phyloP scores from a whole-genome alignment of 2,797 vertebrate genomes.

The Catharus ustulatus region DNA sequence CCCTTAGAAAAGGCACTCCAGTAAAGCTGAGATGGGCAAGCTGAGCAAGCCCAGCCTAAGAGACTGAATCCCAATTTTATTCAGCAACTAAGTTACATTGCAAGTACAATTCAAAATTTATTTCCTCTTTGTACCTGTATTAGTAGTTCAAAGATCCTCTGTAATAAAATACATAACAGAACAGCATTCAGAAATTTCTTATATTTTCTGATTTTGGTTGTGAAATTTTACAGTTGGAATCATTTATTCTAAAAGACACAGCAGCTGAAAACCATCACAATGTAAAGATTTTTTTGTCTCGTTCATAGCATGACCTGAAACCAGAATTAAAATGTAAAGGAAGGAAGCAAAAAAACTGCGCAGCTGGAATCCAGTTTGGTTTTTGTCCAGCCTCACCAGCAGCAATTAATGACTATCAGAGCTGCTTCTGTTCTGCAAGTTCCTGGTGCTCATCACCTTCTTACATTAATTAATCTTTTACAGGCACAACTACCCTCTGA shows the following conservation, averaged over 20 bases:
- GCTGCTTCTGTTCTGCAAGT: neutral
- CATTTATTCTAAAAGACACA: neutral
- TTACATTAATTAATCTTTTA: neutral
- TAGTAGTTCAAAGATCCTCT: neutral
- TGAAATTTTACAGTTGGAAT: neutral
- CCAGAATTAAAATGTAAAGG: neutral
- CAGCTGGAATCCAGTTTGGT: neutral
- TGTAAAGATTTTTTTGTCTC: neutral
- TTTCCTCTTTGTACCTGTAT: neutral
- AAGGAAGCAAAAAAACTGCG: neutral
- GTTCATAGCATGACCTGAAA: neutral
- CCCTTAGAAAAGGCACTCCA: neutral
- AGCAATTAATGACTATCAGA: neutral
- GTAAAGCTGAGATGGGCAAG: neutral
- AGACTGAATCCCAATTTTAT: fast-evolving
- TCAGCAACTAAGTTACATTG: neutral
- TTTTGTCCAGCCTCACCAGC: neutral
- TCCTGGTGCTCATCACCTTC: neutral
- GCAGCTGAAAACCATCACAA: neutral
- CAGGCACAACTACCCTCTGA: neutral
- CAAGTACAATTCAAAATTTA: neutral
- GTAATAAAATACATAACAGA: neutral
- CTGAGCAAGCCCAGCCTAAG: neutral
- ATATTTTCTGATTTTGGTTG: neutral
- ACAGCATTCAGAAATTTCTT: neutral